Evolutionary conservation across 2,113 vertebrate species (phyloP).

Genomic region (Equus przewalskii): DNA sequence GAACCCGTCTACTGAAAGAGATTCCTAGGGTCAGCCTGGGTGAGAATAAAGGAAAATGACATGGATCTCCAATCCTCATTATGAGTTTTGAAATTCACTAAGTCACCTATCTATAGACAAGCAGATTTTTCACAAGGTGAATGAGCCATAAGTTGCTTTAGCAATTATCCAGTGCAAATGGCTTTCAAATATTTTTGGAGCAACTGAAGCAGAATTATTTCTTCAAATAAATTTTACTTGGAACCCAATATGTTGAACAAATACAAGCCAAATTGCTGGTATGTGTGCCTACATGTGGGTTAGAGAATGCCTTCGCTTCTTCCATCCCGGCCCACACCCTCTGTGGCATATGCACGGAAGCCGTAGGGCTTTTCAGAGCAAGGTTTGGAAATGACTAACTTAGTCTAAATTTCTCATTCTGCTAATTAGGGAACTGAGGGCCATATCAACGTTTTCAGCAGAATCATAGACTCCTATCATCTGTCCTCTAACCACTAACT

Average conservation of each 20-base stretch:
- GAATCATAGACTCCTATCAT: not conserved
- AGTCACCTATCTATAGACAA: not conserved
- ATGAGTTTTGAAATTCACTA: not conserved
- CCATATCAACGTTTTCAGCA: not conserved
- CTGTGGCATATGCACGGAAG: not conserved
- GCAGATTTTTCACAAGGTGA: not conserved
- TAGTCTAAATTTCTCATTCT: not conserved
- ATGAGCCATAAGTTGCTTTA: not conserved
- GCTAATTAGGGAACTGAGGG: not conserved
- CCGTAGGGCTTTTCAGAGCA: not conserved
- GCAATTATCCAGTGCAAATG: not conserved
- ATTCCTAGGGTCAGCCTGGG: not conserved
- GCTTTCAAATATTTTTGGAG: conserved; percentile 1
- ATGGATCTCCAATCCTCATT: not conserved
- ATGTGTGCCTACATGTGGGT: not conserved
- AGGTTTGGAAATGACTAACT: not conserved
- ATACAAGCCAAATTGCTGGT: not conserved
- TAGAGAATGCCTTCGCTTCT: not conserved
- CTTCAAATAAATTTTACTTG: not conserved
- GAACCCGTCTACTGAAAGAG: not conserved
- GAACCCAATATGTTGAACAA: not conserved
- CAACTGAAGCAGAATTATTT: not conserved
- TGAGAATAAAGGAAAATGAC: not conserved
- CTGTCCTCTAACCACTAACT: not conserved
- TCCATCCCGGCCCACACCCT: not conserved